These are phyloP conservation scores for Drosophila micromelanica DNA, from an alignment of 1,140 invertebrate species.

Conservation along the genomic window DNA sequence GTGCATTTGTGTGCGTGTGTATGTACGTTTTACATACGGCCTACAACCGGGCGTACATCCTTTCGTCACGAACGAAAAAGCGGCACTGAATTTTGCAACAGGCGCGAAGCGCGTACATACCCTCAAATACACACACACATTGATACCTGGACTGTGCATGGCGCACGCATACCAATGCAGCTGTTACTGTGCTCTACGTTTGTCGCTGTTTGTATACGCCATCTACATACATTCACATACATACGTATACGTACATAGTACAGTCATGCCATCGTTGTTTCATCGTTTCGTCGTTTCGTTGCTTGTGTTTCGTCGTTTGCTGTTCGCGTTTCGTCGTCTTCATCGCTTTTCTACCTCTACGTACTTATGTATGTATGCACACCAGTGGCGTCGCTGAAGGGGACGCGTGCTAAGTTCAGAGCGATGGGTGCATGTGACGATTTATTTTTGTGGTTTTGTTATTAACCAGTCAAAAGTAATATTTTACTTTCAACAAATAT, in stretches of 20 bases:
- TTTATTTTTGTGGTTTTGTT: no score
- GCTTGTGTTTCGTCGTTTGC: conserved; percentile 26
- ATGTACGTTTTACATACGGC: conserved; percentile 52
- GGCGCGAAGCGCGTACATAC: conserved; percentile 58
- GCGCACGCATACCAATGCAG: conserved; percentile 8
- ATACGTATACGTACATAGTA: conserved; percentile 49
- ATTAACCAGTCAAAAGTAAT: no score
- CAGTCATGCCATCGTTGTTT: conserved; percentile 57
- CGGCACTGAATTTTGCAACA: conserved; percentile 77
- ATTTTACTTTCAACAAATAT: no score
- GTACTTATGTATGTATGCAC: conserved; percentile 35
- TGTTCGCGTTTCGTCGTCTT: conserved; percentile 35
- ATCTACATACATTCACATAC: conserved; percentile 31
- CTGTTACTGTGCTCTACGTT: conserved; percentile 2
- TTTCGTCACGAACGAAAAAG: conserved; percentile 75
- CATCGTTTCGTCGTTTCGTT: conserved; percentile 51
- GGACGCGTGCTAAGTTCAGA: not conserved
- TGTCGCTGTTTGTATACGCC: conserved; percentile 25
- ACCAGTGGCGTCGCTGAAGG: conserved; percentile 12
- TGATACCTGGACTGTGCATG: no score
- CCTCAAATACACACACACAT: conserved; percentile 40
- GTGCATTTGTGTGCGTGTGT: conserved; percentile 4
- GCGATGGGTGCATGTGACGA: no score
- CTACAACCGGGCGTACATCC: conserved; percentile 73
- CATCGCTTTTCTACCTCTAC: conserved; percentile 28